Percentiles rank a stretch among this genome's conserved stretches.
These are phyloP conservation scores for Leptodactylus fallax DNA, from an alignment of 2,797 vertebrate species.

Conservation along the genomic window DNA sequence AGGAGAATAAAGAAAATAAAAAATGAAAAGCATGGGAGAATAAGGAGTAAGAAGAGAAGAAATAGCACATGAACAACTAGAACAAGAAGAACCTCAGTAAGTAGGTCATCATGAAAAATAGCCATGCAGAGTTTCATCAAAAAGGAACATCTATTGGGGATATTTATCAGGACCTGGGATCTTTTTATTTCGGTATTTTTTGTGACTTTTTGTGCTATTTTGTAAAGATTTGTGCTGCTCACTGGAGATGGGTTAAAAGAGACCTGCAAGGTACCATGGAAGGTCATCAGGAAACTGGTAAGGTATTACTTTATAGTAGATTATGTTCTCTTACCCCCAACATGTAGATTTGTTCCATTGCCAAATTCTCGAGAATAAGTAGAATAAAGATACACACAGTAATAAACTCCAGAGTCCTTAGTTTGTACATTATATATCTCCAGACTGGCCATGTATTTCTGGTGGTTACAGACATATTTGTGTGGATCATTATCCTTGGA, in stretches of 20 bases:
- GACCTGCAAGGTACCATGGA: too few species aligned
- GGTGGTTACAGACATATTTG: background rate
- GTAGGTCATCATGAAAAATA: background rate
- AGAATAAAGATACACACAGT: background rate
- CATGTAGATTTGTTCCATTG: background rate
- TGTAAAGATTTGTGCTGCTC: too few species aligned
- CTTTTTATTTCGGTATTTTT: too few species aligned
- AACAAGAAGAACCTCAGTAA: background rate
- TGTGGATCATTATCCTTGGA: background rate
- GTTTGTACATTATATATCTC: conserved; percentile 11
- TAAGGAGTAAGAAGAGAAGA: background rate
- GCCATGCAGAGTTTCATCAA: too few species aligned
- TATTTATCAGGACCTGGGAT: too few species aligned
- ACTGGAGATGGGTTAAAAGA: too few species aligned
- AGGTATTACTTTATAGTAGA: too few species aligned
- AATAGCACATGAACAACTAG: background rate
- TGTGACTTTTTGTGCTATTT: too few species aligned
- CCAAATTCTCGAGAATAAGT: fast-evolving
- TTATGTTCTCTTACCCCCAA: too few species aligned
- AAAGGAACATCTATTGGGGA: too few species aligned
- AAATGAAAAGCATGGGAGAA: background rate
- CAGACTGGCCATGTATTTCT: background rate
- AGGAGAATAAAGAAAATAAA: background rate
- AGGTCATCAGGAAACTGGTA: too few species aligned
- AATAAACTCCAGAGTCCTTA: conserved; percentile 37